Percentiles rank a stretch among this genome's conserved stretches.
Evolutionary conservation across 2,113 vertebrate genomes (phyloP).

Genomic region (Athene noctua): DNA sequence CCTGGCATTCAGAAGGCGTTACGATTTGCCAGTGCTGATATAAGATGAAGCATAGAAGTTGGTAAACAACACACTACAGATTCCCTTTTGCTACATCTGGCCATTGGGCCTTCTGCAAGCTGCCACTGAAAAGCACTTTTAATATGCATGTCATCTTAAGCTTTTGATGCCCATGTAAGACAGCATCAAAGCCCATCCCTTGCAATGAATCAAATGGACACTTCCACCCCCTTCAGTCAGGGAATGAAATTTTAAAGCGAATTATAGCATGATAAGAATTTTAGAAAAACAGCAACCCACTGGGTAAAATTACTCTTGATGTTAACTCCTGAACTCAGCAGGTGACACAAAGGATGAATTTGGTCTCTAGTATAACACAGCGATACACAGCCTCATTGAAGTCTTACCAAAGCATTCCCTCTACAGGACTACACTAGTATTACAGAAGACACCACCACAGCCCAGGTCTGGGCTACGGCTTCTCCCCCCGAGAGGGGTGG

Average conservation of each 20-base stretch:
- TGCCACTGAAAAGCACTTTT: constrained; percentile 23
- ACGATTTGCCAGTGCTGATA: neutral
- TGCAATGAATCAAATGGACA: neutral
- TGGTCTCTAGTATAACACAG: neutral
- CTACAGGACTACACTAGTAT: constrained; percentile 51
- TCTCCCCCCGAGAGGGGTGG: neutral
- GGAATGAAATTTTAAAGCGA: neutral
- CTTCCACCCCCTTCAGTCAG: neutral
- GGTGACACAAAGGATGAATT: neutral
- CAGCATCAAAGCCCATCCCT: constrained; percentile 40
- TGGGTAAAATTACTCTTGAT: neutral
- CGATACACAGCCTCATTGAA: neutral
- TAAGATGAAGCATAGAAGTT: neutral
- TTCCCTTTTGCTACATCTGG: constrained; percentile 1
- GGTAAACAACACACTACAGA: neutral
- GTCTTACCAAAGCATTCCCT: constrained; percentile 66
- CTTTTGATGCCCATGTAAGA: constrained; percentile 48
- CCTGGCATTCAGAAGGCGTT: neutral
- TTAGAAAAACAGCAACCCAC: neutral
- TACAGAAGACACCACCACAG: neutral
- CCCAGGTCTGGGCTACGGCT: neutral
- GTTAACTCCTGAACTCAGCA: neutral
- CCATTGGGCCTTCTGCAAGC: constrained; percentile 3
- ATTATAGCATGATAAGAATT: neutral
- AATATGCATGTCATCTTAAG: constrained; percentile 28